These are phyloP conservation scores for Anastatus disparis DNA, from an alignment of 1,140 invertebrate genomes.

Conservation along the genomic window DNA sequence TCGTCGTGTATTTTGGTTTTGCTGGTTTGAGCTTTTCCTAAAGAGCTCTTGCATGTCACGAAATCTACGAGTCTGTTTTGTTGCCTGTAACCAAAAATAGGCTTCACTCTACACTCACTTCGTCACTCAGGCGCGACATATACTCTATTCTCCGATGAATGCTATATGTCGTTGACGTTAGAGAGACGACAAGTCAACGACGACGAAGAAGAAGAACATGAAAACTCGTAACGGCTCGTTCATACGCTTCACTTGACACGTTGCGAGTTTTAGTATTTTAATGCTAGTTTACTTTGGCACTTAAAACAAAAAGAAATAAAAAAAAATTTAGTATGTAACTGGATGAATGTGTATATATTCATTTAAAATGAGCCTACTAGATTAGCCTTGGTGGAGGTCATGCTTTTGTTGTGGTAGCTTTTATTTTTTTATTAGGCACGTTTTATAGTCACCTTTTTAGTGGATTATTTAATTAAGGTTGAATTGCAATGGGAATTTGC, in stretches of 20 bases:
- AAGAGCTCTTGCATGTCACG: slow-evolving; percentile 44
- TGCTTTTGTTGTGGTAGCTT: neutral
- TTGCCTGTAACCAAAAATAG: slow-evolving; percentile 59
- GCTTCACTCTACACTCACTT: slow-evolving; percentile 61
- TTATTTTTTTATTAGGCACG: too few relatives aligned
- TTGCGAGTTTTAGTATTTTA: too few relatives aligned
- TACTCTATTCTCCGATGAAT: neutral
- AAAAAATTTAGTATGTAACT: too few relatives aligned
- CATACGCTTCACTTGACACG: neutral
- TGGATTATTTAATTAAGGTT: neutral
- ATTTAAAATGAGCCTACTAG: neutral
- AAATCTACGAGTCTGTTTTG: slow-evolving; percentile 61
- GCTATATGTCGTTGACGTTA: slow-evolving; percentile 40
- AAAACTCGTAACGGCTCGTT: neutral
- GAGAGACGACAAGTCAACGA: slow-evolving; percentile 35
- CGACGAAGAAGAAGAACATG: slow-evolving; percentile 32
- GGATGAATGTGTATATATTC: too few relatives aligned
- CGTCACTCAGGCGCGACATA: slow-evolving; percentile 46
- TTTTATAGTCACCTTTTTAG: neutral
- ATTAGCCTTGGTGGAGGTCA: slow-evolving; percentile 30
- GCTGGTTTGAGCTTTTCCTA: slow-evolving; percentile 13
- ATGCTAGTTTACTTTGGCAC: too few relatives aligned
- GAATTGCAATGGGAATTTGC: neutral
- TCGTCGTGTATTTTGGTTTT: slow-evolving; percentile 43
- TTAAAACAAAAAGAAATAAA: too few relatives aligned